Base-by-base conservation (phyloP, 2,113 vertebrate genomes). In the Megaleporinus macrocephalus region DNA sequence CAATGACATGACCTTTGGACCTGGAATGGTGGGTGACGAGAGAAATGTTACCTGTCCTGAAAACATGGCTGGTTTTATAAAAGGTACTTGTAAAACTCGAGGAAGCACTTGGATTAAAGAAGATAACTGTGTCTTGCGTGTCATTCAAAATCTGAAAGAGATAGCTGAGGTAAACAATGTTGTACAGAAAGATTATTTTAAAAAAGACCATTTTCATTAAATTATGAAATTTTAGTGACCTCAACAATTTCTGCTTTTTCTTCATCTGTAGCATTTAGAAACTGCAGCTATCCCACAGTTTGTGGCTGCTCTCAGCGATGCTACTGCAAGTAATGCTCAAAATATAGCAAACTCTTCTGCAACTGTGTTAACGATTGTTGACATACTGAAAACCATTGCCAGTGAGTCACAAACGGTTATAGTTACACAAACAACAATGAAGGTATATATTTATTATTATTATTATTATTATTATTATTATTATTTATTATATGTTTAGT, bases 71-170 rank as follows among this genome's bases (percentile, higher is more conserved):
- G 78, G 78, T 14, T 18, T 63, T 62, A 55, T 20, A 51, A 49
- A 2, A 62, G 78, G 68, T 18, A 47, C 0, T 12, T 80, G 78
- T 63, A 16, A 47, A 44, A 44, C 41, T 9, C 5, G 41, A 22
- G 55, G 1, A 24, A 24, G 36, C 47, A n/a, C 30, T 2, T 72
- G 78, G 78, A 57, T n/a, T 49, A 18, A 2, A 22, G 16, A 27
- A 10, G 18, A 16, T 3, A 49, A n/a, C 26, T 80, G 78, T 51
- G 55, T 72, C 15, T 26, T 73, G 27, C 68, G 18, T 20, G 69
- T 51, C 24, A 51, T 80, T 73, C 26, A 80, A 18, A 51, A 33
- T 51, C 78, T 80, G 22, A 72, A 49, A 33, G 29, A 62, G 2
- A 11, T 0, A 63, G 6, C 15, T 73, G 12, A 0, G 78, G 78